Evolutionary conservation across 1,140 invertebrate species (phyloP), one percentile per base, ranked within the genome.

Genomic region (Drosophila ohnishii): DNA sequence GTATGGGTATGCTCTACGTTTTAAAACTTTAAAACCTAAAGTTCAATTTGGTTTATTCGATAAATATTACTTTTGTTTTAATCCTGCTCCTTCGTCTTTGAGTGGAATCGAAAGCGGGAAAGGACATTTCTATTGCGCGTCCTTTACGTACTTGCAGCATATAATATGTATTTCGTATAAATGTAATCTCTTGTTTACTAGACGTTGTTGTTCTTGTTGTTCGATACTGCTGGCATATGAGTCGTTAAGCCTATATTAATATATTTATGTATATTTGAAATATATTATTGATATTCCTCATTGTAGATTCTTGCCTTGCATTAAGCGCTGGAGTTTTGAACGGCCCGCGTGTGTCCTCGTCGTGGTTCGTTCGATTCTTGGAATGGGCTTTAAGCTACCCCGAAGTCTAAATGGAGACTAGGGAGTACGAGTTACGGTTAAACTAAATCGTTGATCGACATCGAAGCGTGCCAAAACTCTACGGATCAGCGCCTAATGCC

Each of bases 1-100:
- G 44, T 47, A 57, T 65, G 79, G 71, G 50, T 80, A 82, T 76
- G 62, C 61, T 57, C 72, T 60, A 67, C 70, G 22, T 64, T 78
- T 85, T 60, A 78, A 78, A 74, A 70, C 78, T 87, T 88, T 83
- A 75, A 88, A 87, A 88, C 84, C 75, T 80, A 88, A 83, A 77
- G 73, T 78, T 88, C 73, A 59, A 65, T 80, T 86, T 61, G 62
- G 58, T 84, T 80, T 79, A 63, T 81, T 87, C 14, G 51, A 80
- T 86, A 79, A 76, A 67, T 75, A 73, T 83, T 75, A 77, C 44
- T 80, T 67, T 69, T 56, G 45, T 16, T 65, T 58, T 53, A 71
- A 67, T 74, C 22, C 65, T 39, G 39, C 57, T 64, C 19, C 32
- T n/a, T 63, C 32, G 19, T 61, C 42, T 61, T 61, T 37, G 60